Percentiles rank a stretch among this genome's conserved stretches.
Evolutionary conservation across 2,797 vertebrate species (phyloP).

Genomic region (Neomorphus geoffroyi): DNA sequence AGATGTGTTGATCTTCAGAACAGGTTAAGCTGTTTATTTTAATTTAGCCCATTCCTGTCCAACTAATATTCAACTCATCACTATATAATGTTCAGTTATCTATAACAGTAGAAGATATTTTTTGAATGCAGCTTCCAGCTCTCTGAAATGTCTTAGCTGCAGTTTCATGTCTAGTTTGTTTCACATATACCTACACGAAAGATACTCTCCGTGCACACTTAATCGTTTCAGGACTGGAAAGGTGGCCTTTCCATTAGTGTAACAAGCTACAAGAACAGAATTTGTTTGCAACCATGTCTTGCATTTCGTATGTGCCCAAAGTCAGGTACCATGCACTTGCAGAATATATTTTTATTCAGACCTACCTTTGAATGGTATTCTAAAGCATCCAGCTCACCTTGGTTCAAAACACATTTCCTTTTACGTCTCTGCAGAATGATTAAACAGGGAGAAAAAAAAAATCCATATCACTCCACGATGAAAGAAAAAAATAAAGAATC

Average conservation of each 20-base stretch:
- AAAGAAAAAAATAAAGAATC: neutral
- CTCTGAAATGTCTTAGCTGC: neutral
- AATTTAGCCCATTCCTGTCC: neutral
- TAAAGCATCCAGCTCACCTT: constrained; percentile 88
- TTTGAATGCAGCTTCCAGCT: neutral
- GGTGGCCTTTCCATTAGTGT: neutral
- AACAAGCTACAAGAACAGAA: neutral
- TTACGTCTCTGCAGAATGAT: constrained; percentile 83
- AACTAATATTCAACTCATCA: neutral
- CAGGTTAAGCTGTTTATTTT: neutral
- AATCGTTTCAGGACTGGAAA: neutral
- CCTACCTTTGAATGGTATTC: constrained; percentile 87
- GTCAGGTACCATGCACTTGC: neutral
- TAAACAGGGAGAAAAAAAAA: neutral
- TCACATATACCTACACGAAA: neutral
- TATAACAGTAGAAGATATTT: neutral
- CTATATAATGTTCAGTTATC: neutral
- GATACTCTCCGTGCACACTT: neutral
- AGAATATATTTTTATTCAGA: neutral
- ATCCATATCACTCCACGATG: rapidly evolving
- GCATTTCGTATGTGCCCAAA: rapidly evolving
- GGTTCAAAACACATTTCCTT: constrained; percentile 84
- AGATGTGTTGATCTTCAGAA: neutral
- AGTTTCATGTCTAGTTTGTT: neutral
- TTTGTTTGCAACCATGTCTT: neutral